Evolutionary conservation across 2,797 vertebrate species (phyloP), one percentile per base, ranked within the genome.

Genomic region (Sebastes melanostomus): DNA sequence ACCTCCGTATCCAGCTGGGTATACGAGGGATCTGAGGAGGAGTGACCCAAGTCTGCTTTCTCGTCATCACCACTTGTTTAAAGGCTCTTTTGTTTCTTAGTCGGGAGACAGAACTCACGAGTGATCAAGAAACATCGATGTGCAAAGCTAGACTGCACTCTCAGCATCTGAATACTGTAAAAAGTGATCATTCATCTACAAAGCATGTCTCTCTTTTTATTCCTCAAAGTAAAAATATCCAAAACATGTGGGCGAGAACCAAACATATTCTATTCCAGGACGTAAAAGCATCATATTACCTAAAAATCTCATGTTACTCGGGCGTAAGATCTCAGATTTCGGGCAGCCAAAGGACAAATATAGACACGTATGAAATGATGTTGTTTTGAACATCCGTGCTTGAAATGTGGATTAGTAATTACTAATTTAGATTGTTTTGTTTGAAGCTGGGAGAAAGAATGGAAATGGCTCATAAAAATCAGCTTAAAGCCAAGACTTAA

Each of bases 11-110:
- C 10, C 77, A 61, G 78, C 75, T 66, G 75, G 56, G 29, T 32
- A 11, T 65, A 32, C 32, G 29, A 50, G 42, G 20, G 20, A 89
- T 84, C 68, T 79, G 74, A 79, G 11, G 56, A 55, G 61, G 58
- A 56, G 66, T 52, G 66, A 89, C 85, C 78, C 11, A 1, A 18
- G 80, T 77, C 13, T 71, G 25, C 52, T 86, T 86, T 82, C 71
- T 78, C 63, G 67, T 84, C 72, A 63, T 56, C 24, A 67, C 30
- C 54, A 55, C 63, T 78, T 82, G 62, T 78, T 82, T 75, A 73
- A 81, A 78, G 70, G 20, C 24, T 74, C 29, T 70, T 13, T 38
- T 77, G 72, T 77, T 77, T 71, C 10, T 76, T n/a, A 56, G 32
- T 78, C 50, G 36, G 78, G 50, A 73, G 62, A 72, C 59, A 50